Base-by-base conservation (phyloP, 2,113 vertebrate genomes). In the Eubucco bourcierii region DNA sequence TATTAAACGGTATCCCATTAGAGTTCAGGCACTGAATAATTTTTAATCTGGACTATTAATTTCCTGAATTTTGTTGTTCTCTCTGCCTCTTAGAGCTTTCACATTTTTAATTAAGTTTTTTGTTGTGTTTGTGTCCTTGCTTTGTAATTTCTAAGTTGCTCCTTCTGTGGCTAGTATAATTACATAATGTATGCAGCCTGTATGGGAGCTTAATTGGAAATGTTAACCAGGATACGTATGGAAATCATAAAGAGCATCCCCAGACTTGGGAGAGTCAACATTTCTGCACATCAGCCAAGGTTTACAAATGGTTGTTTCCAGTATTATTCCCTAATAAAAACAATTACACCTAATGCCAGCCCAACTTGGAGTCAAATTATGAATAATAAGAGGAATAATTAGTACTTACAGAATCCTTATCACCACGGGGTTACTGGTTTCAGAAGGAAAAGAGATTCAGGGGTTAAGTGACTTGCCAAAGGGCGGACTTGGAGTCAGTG, bases 81-180 rank as follows among this genome's bases (percentile, higher is more conserved):
- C 90, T 95, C 96, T 91, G 70, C 90, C 84, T 94, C 76, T 91
- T 94, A 84, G 12, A 61, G 94, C 94, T 89, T 96, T 97, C 96
- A 97, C 92, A 90, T 96, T 97, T 97, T 97, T 97, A 97, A 98
- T 97, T 97, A 96, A 96, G 88, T 97, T 97, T 97, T 97, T 97
- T 97, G 96, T 97, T 97, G 97, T 97, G 92, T 96, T 86, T 95
- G 95, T 96, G 96, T 96, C 96, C 97, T 96, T 97, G 92, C 95
- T 97, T 97, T 96, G 97, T 96, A 98, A 96, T 97, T 97, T 97
- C 83, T 41, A 95, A 96, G 97, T 97, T 97, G 97, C 95, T 97
- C 95, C 97, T 97, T 95, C 96, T 92, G 87, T 88, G 91, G 92
- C 96, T 95, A 88, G 95, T 80, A 27, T 96, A 97, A 98, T 98